Base-by-base conservation (phyloP, 2,797 vertebrate genomes). In the Micromesistius poutassou region DNA sequence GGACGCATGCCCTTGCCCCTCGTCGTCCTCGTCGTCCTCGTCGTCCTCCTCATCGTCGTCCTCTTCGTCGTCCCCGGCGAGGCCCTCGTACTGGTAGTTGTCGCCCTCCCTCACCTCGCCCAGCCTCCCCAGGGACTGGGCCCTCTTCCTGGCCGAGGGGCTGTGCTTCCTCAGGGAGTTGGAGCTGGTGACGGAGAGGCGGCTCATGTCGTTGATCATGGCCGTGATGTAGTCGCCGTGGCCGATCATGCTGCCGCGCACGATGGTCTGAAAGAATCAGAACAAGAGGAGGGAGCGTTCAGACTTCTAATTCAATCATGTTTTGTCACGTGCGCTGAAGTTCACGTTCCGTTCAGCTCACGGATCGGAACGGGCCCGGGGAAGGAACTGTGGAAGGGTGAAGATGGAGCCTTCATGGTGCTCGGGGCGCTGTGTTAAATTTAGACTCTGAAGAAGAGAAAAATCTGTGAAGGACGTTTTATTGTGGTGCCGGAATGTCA, bases 121-220 rank as follows among this genome's bases (percentile, higher is more conserved):
- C 76, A 98, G 92, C 14, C 97, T 94, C 72, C 96, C 97, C 8
- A 99, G 91, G 9, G 97, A 98, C 88, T 97, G 96, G 0, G 97
- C 97, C 87, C 97, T 94, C 85, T 97, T 96, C 82, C 97, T 94
- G 66, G 94, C 88, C 9, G 94, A 97, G 30, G 97, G 98, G 87
- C 97, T 98, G 83, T 94, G 95, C 76, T 96, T 95, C 83, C 95
- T 91, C 80, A 99, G 85, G n/a, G 98, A 99, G 88, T 99, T 99
- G 0, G 97, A 99, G 76, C 98, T 98, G 92, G 95, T 98, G 89
- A 97, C 96, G 0, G 98, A 99, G 80, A 99, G 93, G 42, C 97
- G 97, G 93, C 95, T 97, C 94, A 99, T 97, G 78, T 99, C 97
- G 0, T 93, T 96, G 90, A 99, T 95, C 91, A 99, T 93, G 84